Base-by-base conservation (phyloP, 2,113 vertebrate species). In the Paralichthys olivaceus region DNA sequence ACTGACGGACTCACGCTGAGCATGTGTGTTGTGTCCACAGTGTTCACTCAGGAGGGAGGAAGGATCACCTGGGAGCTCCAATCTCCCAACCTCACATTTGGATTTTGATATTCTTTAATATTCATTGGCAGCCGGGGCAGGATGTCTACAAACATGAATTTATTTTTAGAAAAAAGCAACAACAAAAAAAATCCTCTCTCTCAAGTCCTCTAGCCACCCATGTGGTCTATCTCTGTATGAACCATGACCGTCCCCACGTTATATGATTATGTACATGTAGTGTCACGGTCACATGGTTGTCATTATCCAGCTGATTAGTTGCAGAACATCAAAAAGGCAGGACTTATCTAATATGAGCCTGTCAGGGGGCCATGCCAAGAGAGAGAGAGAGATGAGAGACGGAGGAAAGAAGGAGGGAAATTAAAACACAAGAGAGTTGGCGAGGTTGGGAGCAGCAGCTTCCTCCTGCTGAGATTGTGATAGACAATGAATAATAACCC, bases 401-500 rank as follows among this genome's bases (percentile, higher is more conserved):
- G 29, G 34, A 43, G 34, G 37, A 69, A 13, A 28, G 23, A 23
- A 2, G 25, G 20, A 55, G 15, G 66, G 23, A 43, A 17, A 14
- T 32, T n/a, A 65, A 72, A 75, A 32, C 57, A 59, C 43, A 40
- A 47, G 17, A 57, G 54, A 61, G 23, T 14, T 80, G 72, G 25
- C 5, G 3, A 47, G 40, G 65, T 68, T 54, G 0, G 5, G 57
- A 55, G 29, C 7, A 45, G 23, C 55, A 81, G 72, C 58, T 55
- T 71, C 69, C 23, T 70, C 68, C 65, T 67, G 73, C 68, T 37
- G 56, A 29, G 54, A 60, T 34, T 23, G 5, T 53, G 75, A 76
- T 55, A 59, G 57, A 75, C 60, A 43, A 23, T 68, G 70, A 85
- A 79, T 45, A 79, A 79, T n/a, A 80, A 77, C 61, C 69, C 32